Conservation (phyloP, 2,113 vertebrate genomes). For the Galeopterus variegatus region DNA sequence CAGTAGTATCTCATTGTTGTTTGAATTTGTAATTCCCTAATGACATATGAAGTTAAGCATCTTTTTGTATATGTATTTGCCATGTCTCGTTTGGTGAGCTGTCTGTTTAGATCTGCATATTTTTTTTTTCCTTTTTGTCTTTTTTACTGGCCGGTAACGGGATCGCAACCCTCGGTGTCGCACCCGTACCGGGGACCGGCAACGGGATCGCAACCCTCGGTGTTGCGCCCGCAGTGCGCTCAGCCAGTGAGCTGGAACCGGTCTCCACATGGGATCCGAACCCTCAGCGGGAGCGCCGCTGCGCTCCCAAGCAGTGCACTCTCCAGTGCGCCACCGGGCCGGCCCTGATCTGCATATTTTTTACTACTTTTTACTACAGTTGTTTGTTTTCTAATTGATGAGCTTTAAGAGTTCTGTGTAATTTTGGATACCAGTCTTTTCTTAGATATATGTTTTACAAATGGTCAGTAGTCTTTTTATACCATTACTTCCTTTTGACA, state of each 20-base stretch:
- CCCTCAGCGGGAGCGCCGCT: too few species aligned
- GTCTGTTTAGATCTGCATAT: not conserved
- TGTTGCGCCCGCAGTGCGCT: too few species aligned
- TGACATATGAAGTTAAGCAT: not conserved
- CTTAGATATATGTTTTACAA: not conserved
- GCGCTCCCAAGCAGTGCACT: too few species aligned
- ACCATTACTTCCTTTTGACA: not conserved
- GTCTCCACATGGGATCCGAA: too few species aligned
- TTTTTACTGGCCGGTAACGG: too few species aligned
- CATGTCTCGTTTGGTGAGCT: not conserved
- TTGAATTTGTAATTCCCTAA: not conserved
- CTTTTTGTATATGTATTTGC: not conserved
- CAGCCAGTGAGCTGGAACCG: too few species aligned
- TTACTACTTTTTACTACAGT: not conserved
- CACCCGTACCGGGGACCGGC: too few species aligned
- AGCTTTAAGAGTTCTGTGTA: not conserved
- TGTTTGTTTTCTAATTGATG: not conserved
- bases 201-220: too few species aligned
- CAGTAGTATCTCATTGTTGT: not conserved
- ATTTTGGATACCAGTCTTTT: not conserved
- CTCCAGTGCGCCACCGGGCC: too few species aligned
- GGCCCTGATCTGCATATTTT: too few species aligned
- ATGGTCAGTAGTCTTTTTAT: constrained; percentile 1
- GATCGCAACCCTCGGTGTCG: too few species aligned
- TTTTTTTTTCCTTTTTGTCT: too few species aligned